These are phyloP conservation scores for Suncus etruscus DNA, from an alignment of 2,113 vertebrate genomes.

Conservation along the genomic window DNA sequence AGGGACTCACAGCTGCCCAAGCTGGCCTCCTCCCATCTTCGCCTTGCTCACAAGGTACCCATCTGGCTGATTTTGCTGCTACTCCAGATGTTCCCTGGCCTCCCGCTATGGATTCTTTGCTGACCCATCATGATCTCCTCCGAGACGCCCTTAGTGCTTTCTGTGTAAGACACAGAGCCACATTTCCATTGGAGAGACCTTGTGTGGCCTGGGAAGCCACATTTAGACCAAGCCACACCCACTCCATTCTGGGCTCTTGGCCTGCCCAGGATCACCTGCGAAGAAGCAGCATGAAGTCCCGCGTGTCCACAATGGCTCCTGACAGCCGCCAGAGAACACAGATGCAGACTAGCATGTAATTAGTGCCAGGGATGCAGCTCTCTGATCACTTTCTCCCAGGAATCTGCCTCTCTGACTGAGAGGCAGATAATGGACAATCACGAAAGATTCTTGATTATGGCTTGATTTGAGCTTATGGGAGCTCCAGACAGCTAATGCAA, in stretches of 20 bases:
- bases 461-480: slow-evolving; percentile 87
- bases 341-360: slow-evolving; percentile 82
- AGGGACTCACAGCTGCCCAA: neutral
- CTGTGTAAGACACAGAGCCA: slow-evolving; percentile 30
- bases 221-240: neutral
- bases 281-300: slow-evolving; percentile 41
- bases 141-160: slow-evolving; percentile 12
- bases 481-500: slow-evolving; percentile 84
- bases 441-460: slow-evolving; percentile 87
- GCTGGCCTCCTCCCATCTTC: neutral
- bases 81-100: slow-evolving; percentile 64
- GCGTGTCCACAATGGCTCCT: slow-evolving; percentile 72
- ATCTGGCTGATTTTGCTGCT: neutral
- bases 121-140: slow-evolving; percentile 47
- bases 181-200: neutral
- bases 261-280: slow-evolving; percentile 56
- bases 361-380: slow-evolving; percentile 81
- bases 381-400: slow-evolving; percentile 84
- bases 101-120: slow-evolving; percentile 17
- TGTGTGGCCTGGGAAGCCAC: neutral
- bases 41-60: neutral
- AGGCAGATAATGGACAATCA: slow-evolving; percentile 89
- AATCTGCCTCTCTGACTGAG: slow-evolving; percentile 83
- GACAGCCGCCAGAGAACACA: slow-evolving; percentile 75
- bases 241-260: slow-evolving; percentile 32